Evolutionary conservation across 2,888 invertebrate species (phyloP), one percentile per base, ranked within the genome.

Genomic region (Oligia strigilis): DNA sequence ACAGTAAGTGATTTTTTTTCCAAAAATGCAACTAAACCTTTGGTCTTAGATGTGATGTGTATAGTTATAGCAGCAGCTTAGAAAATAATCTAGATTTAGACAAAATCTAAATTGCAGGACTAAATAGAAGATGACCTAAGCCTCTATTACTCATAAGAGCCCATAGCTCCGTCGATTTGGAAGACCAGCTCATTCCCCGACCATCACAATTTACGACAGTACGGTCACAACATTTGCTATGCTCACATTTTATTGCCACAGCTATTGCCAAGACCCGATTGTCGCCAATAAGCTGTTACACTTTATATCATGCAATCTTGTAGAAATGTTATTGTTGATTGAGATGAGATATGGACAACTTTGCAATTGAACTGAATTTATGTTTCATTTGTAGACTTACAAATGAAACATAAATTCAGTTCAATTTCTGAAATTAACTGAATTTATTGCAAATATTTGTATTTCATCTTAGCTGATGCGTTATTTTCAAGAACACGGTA

Each of bases 191-290:
- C 65, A 70, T 74, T 79, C 74, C 67, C 3, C 19, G 14, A 40
- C 19, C 46, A 72, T 76, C 60, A n/a, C 43, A 49, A 65, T 83
- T 83, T 74, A 76, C 43, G 86, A 55, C 60, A 23, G 14, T 29
- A 78, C 36, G 58, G 52, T n/a, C 76, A 76, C 67, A 74, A 72
- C 80, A 80, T 87, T 86, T 80, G 74, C 72, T 64, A 65, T 13
- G 65, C 43, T 62, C 43, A 52, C 36, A 75, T 9, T 83, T 84
- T 87, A 87, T 70, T 75, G 40, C 72, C 43, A 52, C 36, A 46
- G 13, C 43, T 55, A 74, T 40, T 77, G 87, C 84, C 87, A 85
- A 87, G 43, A 65, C 49, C 14, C 17, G n/a, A 58, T 58, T 77
- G 71, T 82, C 69, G 79, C 67, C 65, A 82, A 14, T 58, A 60